These are phyloP conservation scores for Arremon aurantiirostris DNA, from an alignment of 2,797 vertebrate species.

Conservation along the genomic window DNA sequence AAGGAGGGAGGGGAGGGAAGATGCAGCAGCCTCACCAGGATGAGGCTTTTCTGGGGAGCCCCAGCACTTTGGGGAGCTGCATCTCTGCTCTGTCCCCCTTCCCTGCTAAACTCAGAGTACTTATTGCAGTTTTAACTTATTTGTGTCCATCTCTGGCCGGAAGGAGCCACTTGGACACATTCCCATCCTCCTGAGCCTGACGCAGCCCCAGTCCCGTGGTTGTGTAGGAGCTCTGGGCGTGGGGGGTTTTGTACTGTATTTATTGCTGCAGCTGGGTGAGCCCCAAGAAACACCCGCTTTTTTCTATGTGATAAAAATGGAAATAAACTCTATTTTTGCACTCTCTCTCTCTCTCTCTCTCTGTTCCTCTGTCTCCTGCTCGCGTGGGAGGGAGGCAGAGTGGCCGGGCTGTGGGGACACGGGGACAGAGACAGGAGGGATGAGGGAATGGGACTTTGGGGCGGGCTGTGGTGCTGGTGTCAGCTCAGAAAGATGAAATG, in stretches of 20 bases:
- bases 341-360: neutral
- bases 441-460: accelerated
- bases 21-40: neutral
- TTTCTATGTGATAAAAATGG: neutral
- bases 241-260: slow-evolving; percentile 29
- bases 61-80: neutral
- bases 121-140: slow-evolving; percentile 41
- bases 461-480: accelerated
- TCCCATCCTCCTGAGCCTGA: neutral
- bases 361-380: neutral
- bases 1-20: neutral
- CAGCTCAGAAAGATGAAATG: neutral
- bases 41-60: neutral
- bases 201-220: neutral
- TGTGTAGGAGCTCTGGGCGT: neutral
- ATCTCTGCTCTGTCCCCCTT: neutral
- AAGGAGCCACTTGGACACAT: neutral
- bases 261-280: slow-evolving; percentile 13
- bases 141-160: neutral
- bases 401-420: accelerated
- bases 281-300: neutral
- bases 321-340: slow-evolving; percentile 50
- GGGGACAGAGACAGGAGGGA: neutral
- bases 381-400: neutral
- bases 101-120: neutral